Evolutionary conservation across 2,888 invertebrate species (phyloP), one percentile per base, ranked within the genome.

Genomic region (Tetropium fuscum): DNA sequence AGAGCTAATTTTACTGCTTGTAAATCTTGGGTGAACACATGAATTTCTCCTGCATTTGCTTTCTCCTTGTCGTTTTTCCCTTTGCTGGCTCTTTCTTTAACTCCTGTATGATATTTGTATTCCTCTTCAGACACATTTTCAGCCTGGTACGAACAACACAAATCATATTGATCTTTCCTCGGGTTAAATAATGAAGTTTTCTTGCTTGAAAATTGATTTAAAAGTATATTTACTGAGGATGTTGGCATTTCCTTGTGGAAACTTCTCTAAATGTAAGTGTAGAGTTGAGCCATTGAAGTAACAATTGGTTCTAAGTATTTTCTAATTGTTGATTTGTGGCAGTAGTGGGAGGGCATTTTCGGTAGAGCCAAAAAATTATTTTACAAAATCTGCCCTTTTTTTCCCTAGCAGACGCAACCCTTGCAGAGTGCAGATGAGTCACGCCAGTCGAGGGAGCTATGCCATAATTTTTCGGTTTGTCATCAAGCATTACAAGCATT

Each of bases 291-390:
- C n/a, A n/a, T n/a, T n/a, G n/a, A n/a, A n/a, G n/a, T n/a, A n/a
- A n/a, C n/a, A n/a, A n/a, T n/a, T n/a, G n/a, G n/a, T 43, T 60
- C 40, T 43, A 60, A 51, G 41, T 57, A 60, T 53, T 44, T 25
- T 32, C 53, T 57, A 22, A 20, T 30, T 27, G 57, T 32, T 7
- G 57, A 57, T 53, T 61, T 44, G 8, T 47, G 44, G 38, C 57
- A 57, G 36, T 61, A 61, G 53, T 61, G 61, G 27, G 61, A 51
- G 4, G 48, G 49, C 32, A 56, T 30, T 53, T 54, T 43, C 11
- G 36, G 43, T 30, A 51, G 40, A 38, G 43, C 27, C 27, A 25
- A 34, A 32, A 25, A 30, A 58, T 53, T 41, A 32, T 34, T 32
- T 27, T 3, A 44, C 11, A 45, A 53, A 36, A 41, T 44, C 30